Evolutionary conservation across 2,113 vertebrate species (phyloP).

Genomic region (Lepidothrix coronata): DNA sequence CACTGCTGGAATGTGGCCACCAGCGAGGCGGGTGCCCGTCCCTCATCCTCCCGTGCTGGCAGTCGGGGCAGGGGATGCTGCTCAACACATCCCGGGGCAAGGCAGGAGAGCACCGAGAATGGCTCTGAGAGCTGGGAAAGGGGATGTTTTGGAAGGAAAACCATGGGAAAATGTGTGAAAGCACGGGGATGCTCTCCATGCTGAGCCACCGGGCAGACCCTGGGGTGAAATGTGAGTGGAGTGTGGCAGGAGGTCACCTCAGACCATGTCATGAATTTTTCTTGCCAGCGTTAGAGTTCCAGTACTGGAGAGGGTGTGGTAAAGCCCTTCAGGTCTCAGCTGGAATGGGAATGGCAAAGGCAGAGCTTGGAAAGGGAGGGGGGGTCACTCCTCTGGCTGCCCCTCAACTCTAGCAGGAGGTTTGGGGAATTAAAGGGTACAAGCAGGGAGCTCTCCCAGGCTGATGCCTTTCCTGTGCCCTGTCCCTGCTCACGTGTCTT

Average conservation of each 20-base stretch:
- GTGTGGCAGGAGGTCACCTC: background rate
- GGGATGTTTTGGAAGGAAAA: background rate
- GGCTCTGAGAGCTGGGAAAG: background rate
- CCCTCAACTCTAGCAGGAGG: background rate
- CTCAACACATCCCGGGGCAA: no score
- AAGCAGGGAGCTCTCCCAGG: background rate
- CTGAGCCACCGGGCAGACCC: background rate
- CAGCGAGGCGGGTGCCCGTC: rapidly evolving
- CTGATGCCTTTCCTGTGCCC: background rate
- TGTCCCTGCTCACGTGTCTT: background rate
- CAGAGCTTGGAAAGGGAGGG: background rate
- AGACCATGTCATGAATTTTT: background rate
- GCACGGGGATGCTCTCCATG: background rate
- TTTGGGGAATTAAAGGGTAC: background rate
- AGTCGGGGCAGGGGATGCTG: no score
- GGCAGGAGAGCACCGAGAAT: background rate
- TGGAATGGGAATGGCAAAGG: background rate
- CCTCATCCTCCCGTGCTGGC: background rate
- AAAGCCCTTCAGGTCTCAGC: background rate
- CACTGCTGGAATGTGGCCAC: rapidly evolving
- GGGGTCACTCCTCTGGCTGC: background rate
- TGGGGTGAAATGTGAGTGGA: background rate
- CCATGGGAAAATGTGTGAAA: background rate
- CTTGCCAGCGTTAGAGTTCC: background rate
- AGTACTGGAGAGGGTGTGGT: background rate